Base-by-base conservation (phyloP, 2,888 invertebrate genomes). In the Protula sp. region DNA sequence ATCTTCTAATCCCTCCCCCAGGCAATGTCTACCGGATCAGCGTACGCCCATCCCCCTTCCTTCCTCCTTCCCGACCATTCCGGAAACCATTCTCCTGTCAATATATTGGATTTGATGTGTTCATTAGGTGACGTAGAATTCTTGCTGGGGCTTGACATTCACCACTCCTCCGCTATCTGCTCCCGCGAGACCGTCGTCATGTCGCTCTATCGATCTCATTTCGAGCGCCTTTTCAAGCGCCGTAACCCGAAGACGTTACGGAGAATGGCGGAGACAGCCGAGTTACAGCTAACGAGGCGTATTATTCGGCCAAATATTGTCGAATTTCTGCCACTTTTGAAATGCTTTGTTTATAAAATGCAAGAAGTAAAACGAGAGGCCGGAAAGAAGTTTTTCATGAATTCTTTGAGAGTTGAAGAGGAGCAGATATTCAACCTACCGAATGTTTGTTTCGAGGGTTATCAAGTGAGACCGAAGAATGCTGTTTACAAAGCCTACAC, bases 131-230 rank as follows among this genome's bases (percentile, higher is more conserved):
- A 65, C 29, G 58, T 59, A 5, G 65, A 65, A 57, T 55, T 62
- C 27, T 26, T 64, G 31, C 59, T 65, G 22, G 55, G 53, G 19
- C 51, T 65, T 47, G 55, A 47, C 52, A 30, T 30, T 22, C 56
- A 65, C 61, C 61, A 65, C 56, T 55, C 59, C 26, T 53, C 65
- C 1, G 63, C 61, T 22, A 52, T 51, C 5, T 64, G 65, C 47
- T 60, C 65, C n/a, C 59, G 55, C 47, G 65, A 65, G 56, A 65
- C 65, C 9, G 51, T 55, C 5, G 61, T 64, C 19, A 63, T 65
- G 61, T 47, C 55, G 14, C 57, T 65, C 2, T 28, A 50, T 55
- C 53, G 51, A 47, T 47, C 51, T 4, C 65, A 65, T 59, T 65
- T 65, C 51, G 65, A 65, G 19, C 56, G 65, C 0, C 61, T 65